These are phyloP conservation scores for Phortica okadai DNA, from an alignment of 2,888 invertebrate genomes.

Conservation along the genomic window DNA sequence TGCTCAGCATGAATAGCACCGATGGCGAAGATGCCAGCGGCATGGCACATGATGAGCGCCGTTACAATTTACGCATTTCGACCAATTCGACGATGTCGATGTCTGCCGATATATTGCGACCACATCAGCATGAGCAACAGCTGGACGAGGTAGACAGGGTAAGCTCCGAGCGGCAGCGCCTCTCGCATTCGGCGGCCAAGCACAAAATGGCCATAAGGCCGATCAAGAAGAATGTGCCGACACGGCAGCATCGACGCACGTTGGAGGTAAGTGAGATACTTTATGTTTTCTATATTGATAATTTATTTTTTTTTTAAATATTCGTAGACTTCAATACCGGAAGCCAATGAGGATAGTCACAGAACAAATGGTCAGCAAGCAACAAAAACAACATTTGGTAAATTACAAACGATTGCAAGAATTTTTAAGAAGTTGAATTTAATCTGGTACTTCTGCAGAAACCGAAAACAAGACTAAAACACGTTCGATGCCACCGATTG, in stretches of 20 bases:
- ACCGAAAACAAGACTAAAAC: conserved; percentile 70
- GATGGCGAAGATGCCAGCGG: conserved; percentile 64
- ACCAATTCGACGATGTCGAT: conserved; percentile 56
- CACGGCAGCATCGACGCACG: conserved; percentile 81
- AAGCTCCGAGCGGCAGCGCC: conserved; percentile 76
- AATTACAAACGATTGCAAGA: conserved; percentile 1
- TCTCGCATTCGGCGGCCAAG: conserved; percentile 87
- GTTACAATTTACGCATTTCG: conserved; percentile 54
- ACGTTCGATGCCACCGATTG: conserved; percentile 73
- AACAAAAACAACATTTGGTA: not conserved
- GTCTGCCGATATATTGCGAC: conserved; percentile 59
- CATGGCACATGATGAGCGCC: conserved; percentile 45
- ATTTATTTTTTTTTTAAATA: conserved; percentile 7
- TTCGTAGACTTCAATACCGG: conserved; percentile 81
- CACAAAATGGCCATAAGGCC: conserved; percentile 89
- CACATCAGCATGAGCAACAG: conserved; percentile 32
- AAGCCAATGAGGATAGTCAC: conserved; percentile 85
- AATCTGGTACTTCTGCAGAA: conserved; percentile 45
- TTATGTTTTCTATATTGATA: not conserved
- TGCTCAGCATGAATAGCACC: conserved; percentile 86
- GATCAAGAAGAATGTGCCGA: conserved; percentile 85
- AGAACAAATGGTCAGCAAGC: conserved; percentile 77
- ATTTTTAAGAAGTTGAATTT: conserved; percentile 1
- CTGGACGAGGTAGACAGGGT: conserved; percentile 72
- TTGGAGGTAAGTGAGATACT: conserved; percentile 75